Evolutionary conservation across 2,797 vertebrate genomes (phyloP), one percentile per base, ranked within the genome.

Genomic region (Pseudochromis fuscus): DNA sequence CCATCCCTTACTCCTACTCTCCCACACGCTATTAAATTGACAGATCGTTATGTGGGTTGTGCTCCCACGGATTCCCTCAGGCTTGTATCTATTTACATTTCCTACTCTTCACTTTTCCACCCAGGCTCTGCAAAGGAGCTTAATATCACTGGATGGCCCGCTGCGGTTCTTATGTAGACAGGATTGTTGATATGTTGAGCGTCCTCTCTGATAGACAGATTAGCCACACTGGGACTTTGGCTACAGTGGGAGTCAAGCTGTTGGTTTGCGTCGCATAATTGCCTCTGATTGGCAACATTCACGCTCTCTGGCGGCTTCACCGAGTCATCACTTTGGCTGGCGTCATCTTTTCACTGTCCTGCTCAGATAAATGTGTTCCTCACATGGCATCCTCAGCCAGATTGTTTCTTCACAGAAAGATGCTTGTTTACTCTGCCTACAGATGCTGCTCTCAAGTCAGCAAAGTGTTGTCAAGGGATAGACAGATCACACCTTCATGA

Each of bases 61-160:
- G 72, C 83, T 87, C 79, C 77, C 70, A 74, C 84, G 65, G 78
- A 84, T 87, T 83, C 82, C 90, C 87, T 73, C 77, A 67, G 89
- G 88, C 85, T 75, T 49, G 60, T 75, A 83, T 92, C 89, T 92
- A 86, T 92, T 91, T 90, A 88, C 88, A 91, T 90, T 86, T 86
- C 72, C 79, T 56, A 19, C 79, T 85, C 80, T 76, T 77, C 72
- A 53, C 69, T 73, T 61, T 69, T 68, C 61, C 67, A 42, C 61
- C 67, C 72, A 53, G 72, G 77, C 75, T 72, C 18, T 61, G 40
- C 33, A 81, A 70, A 76, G 69, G 25, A 55, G 75, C 71, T 81
- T 82, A 72, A 61, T 58, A 82, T 72, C 60, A n/a, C n/a, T 59
- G 51, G 64, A 55, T 45, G 48, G 53, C 60, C 76, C 60, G 67